Conservation (phyloP, 1,140 invertebrate genomes). For the Globodera rostochiensis region DNA sequence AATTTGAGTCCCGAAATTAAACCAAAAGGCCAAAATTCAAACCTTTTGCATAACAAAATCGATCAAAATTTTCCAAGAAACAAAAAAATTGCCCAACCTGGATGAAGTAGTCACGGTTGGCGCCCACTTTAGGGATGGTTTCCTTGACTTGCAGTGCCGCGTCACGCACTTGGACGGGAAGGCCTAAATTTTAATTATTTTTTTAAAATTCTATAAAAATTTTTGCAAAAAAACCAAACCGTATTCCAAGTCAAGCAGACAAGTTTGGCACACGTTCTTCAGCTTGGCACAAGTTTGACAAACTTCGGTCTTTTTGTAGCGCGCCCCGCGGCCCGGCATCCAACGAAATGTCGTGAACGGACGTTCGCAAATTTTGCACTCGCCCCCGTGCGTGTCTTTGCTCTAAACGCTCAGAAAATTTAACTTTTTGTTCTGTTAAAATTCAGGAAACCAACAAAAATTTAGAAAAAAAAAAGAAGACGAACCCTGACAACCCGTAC, state of each 20-base stretch:
- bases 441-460: no score
- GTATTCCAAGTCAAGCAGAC: constrained; percentile 94
- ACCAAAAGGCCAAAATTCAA: no score
- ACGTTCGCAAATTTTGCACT: constrained; percentile 96
- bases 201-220: no score
- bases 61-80: no score
- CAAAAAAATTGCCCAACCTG: neutral
- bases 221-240: constrained; percentile 68
- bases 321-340: constrained; percentile 95
- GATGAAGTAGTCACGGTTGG: constrained; percentile 98
- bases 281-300: constrained; percentile 97
- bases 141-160: constrained; percentile 78
- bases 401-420: constrained; percentile 72
- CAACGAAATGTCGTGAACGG: constrained; percentile 96
- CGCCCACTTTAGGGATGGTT: constrained; percentile 91
- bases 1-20: no score
- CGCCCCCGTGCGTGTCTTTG: constrained; percentile 96
- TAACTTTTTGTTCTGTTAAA: neutral
- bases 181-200: constrained; percentile 65
- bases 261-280: constrained; percentile 99
- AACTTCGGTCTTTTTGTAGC: constrained; percentile 99
- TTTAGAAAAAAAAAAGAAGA: no score
- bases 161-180: constrained; percentile 82
- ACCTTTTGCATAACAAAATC: no score
- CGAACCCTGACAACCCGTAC: no score